A percentile compares a stretch with the other conserved stretches of the same genome.
phyloP scores from a whole-genome alignment of 1,140 invertebrate species.

The Pantala flavescens region DNA sequence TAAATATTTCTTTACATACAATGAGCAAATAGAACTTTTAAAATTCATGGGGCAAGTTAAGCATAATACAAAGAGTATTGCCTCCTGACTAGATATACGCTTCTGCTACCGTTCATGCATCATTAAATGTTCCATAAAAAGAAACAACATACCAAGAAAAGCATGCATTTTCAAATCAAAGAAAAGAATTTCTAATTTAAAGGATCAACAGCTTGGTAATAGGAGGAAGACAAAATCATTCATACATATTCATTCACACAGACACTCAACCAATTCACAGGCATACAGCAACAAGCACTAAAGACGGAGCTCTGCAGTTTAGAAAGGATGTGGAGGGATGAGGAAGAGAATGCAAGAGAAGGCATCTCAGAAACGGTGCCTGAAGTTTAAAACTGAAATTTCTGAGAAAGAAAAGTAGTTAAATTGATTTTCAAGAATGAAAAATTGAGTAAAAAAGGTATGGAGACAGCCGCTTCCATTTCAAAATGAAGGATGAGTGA shows the following conservation, averaged over 20 bases:
- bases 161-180: no score
- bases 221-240: neutral
- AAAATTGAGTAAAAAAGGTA: neutral
- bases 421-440: neutral
- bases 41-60: no score
- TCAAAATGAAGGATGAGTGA: neutral
- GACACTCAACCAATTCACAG: neutral
- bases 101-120: no score
- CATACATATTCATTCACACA: neutral
- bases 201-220: no score
- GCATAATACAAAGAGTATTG: no score
- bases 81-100: no score
- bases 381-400: neutral
- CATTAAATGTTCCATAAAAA: no score
- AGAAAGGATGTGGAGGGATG: neutral
- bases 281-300: neutral
- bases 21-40: no score
- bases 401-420: neutral
- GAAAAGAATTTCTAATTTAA: no score
- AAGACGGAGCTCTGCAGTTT: neutral
- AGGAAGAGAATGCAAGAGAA: neutral
- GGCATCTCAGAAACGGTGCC: conserved; percentile 2
- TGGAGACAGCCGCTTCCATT: neutral
- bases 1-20: no score
- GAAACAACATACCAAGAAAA: no score